phyloP scores from a whole-genome alignment of 2,888 invertebrate species.

The Neelides folsomi region DNA sequence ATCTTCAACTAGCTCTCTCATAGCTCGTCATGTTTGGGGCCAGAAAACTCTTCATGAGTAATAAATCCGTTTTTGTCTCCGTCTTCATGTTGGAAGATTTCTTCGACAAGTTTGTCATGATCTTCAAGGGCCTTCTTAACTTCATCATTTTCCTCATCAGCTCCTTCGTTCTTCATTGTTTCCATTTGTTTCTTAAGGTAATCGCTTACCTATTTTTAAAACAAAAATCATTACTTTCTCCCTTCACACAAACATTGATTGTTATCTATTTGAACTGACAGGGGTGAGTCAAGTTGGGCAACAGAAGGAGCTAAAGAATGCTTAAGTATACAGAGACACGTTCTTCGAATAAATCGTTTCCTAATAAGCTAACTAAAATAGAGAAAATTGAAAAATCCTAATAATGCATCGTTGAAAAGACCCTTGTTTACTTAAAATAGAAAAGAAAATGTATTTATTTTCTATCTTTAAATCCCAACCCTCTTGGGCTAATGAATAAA shows the following conservation, averaged over 20 bases:
- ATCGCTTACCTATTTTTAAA: constrained; percentile 59
- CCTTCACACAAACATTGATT: neutral
- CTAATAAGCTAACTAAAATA: too few relatives aligned
- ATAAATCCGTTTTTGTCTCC: constrained; percentile 93
- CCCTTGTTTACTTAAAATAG: too few relatives aligned
- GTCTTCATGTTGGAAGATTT: constrained; percentile 95
- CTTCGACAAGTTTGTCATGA: constrained; percentile 85
- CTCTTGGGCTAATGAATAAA: too few relatives aligned
- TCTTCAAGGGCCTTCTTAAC: constrained; percentile 70
- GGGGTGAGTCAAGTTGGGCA: too few relatives aligned
- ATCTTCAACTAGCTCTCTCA: constrained; percentile 41
- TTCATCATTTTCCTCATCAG: constrained; percentile 50
- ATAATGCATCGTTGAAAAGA: too few relatives aligned
- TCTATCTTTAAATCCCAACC: too few relatives aligned
- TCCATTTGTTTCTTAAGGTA: constrained; percentile 86
- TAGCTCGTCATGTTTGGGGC: constrained; percentile 93
- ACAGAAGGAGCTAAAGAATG: too few relatives aligned
- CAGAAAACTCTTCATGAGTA: constrained; percentile 90
- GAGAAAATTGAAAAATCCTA: too few relatives aligned
- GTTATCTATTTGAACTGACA: too few relatives aligned
- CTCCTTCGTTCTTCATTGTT: constrained; percentile 54
- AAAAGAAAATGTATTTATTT: too few relatives aligned
- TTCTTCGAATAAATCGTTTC: too few relatives aligned
- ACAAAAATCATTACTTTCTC: constrained; percentile 5
- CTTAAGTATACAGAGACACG: too few relatives aligned